These are phyloP conservation scores for Podarcis siculus DNA, from an alignment of 2,797 vertebrate genomes.

Conservation along the genomic window DNA sequence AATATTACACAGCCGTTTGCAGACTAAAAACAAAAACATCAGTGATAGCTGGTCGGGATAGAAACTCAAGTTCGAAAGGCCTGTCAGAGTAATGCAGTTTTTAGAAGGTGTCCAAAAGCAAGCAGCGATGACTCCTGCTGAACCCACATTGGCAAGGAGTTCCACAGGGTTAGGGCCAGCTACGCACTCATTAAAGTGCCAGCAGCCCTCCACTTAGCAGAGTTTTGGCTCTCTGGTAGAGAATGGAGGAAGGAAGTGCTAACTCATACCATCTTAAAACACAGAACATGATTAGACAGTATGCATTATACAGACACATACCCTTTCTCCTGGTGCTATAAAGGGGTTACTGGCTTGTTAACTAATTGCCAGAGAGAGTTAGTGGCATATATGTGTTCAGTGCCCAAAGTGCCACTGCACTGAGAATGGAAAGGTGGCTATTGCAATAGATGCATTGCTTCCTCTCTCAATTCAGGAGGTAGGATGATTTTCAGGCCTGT, in stretches of 20 bases:
- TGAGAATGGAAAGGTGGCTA: neutral
- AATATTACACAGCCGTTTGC: neutral
- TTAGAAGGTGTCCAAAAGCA: too few species aligned
- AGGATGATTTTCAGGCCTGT: neutral
- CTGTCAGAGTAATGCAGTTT: too few species aligned
- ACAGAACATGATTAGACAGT: neutral
- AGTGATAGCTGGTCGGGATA: too few species aligned
- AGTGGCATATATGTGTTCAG: neutral
- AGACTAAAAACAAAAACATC: too few species aligned
- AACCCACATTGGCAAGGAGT: too few species aligned
- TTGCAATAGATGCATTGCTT: neutral
- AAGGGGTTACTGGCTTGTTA: too few species aligned
- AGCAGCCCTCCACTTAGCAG: neutral
- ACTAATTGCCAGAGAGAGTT: too few species aligned
- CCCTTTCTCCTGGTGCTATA: neutral
- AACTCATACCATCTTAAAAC: neutral
- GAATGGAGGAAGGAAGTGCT: too few species aligned
- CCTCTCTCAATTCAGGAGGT: neutral
- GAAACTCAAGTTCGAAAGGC: too few species aligned
- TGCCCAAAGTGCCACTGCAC: neutral
- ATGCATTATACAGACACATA: neutral
- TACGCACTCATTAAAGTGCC: neutral
- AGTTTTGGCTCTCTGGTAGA: neutral
- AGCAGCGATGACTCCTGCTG: too few species aligned
- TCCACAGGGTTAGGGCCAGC: too few species aligned